Evolutionary conservation across 2,113 vertebrate genomes (phyloP).

Genomic region (Recurvirostra avosetta): DNA sequence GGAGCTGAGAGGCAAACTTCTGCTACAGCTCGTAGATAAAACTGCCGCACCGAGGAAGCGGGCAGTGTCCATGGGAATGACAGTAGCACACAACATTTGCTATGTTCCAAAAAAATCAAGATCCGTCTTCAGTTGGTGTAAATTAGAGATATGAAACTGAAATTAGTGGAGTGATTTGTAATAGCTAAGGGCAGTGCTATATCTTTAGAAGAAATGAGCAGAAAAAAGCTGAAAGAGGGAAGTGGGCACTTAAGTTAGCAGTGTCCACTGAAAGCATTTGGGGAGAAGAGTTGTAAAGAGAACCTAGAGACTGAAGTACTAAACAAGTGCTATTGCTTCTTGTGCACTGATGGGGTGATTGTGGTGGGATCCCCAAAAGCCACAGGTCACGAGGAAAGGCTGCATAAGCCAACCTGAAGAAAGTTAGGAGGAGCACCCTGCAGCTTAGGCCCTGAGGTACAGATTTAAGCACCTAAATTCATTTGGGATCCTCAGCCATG

Average conservation of each 20-base stretch:
- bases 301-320: not conserved
- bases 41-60: not conserved
- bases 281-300: not conserved
- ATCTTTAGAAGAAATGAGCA: not conserved
- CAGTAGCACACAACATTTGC: not conserved
- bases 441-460: not conserved
- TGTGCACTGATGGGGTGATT: not conserved
- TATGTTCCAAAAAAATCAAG: not conserved
- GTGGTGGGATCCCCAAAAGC: not conserved
- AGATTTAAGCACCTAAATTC: not conserved
- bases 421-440: not conserved
- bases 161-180: not conserved
- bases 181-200: not conserved
- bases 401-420: not conserved
- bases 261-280: not conserved
- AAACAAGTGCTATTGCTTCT: not conserved
- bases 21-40: not conserved
- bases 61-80: not conserved
- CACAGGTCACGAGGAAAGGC: not conserved
- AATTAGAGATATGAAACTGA: not conserved
- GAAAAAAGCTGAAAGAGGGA: not conserved
- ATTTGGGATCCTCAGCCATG: not conserved
- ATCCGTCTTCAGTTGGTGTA: not conserved
- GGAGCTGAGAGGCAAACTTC: not conserved
- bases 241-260: not conserved